phyloP scores from a whole-genome alignment of 2,113 vertebrate species.

The Platichthys flesus region DNA sequence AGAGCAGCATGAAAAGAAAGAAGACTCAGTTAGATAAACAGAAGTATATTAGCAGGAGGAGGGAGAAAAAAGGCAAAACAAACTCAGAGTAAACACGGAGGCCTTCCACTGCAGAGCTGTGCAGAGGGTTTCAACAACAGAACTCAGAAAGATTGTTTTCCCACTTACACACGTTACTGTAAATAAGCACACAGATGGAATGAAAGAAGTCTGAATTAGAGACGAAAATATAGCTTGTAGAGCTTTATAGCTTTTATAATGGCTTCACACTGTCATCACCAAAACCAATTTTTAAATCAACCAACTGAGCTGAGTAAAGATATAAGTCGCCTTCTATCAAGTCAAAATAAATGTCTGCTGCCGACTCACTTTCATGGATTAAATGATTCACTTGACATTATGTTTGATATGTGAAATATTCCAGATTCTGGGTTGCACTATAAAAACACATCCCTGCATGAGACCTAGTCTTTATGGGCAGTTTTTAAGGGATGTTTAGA shows the following conservation, averaged over 20 bases:
- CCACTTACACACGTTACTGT: not conserved
- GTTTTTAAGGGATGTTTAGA: too few species aligned
- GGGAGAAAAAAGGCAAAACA: slow-evolving; percentile 36
- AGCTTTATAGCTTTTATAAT: too few species aligned
- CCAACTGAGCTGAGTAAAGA: too few species aligned
- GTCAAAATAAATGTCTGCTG: too few species aligned
- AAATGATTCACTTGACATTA: too few species aligned
- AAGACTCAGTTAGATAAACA: slow-evolving; percentile 71
- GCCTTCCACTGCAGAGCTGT: not conserved
- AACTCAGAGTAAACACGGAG: slow-evolving; percentile 59
- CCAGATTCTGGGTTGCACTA: too few species aligned
- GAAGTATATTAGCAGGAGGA: slow-evolving; percentile 52
- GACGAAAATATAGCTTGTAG: not conserved
- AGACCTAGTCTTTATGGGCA: too few species aligned
- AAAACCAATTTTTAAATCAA: not conserved
- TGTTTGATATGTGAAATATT: too few species aligned
- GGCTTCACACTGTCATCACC: not conserved
- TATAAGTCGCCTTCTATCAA: too few species aligned
- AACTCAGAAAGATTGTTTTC: not conserved
- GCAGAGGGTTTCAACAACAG: slow-evolving; percentile 17
- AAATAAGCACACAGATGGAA: not conserved
- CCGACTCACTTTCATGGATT: too few species aligned
- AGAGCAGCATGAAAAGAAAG: slow-evolving; percentile 58
- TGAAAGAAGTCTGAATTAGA: not conserved
- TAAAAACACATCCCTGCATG: too few species aligned